Evolutionary conservation across 2,113 vertebrate species (phyloP).

Genomic region (Chionis minor): DNA sequence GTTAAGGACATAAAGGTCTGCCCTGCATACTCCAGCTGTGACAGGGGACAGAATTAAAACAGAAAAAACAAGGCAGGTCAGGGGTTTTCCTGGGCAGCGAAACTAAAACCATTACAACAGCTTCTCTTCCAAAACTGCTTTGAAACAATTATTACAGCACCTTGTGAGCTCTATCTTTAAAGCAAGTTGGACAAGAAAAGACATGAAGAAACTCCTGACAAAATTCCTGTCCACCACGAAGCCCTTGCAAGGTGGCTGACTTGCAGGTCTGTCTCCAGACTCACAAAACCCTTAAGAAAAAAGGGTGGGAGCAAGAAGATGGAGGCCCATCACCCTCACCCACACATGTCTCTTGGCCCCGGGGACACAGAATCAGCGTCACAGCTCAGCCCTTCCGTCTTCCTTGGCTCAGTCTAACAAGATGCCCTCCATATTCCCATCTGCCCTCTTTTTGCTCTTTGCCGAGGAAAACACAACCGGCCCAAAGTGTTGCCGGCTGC

Average conservation of each 20-base stretch:
- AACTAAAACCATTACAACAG: neutral
- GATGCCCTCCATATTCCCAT: neutral
- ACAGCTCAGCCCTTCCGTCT: neutral
- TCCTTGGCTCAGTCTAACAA: neutral
- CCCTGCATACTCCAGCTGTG: neutral
- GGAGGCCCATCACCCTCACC: neutral
- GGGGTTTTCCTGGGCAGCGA: neutral
- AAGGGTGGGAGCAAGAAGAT: neutral
- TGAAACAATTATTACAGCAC: neutral
- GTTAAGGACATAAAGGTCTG: neutral
- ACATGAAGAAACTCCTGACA: neutral
- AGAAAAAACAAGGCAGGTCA: neutral
- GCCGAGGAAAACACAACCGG: neutral
- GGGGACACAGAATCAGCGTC: neutral
- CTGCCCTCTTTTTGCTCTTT: neutral
- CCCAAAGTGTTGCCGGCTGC: neutral
- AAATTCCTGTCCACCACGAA: neutral
- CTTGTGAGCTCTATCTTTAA: rapidly evolving
- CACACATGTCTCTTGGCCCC: rapidly evolving
- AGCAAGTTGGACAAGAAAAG: neutral
- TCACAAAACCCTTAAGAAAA: neutral
- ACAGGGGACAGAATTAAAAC: neutral
- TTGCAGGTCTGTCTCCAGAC: neutral
- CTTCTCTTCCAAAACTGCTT: neutral
- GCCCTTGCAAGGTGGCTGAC: neutral